Evolutionary conservation across 2,113 vertebrate genomes (phyloP).

Genomic region (Esox niger): DNA sequence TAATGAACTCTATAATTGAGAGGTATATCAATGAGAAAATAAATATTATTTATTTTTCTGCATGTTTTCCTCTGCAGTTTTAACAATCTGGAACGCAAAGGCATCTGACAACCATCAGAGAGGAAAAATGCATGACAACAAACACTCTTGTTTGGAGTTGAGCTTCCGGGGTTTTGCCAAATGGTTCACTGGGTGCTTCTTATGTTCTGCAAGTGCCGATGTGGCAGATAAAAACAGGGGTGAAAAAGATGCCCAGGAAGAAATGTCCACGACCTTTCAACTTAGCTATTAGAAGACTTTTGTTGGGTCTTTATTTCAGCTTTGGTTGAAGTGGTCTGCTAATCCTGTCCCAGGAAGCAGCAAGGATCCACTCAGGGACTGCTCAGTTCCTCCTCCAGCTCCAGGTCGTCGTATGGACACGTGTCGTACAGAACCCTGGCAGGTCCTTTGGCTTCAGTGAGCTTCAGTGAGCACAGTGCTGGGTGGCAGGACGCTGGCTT

Average conservation of each 20-base stretch:
- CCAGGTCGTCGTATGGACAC: slow-evolving; percentile 44
- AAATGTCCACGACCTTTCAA: too few species aligned
- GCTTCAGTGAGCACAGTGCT: slow-evolving; percentile 7
- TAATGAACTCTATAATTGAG: slow-evolving; percentile 40
- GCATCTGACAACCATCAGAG: slow-evolving; percentile 91
- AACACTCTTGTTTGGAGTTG: slow-evolving; percentile 84
- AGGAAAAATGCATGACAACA: slow-evolving; percentile 81
- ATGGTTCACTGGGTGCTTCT: slow-evolving; percentile 79
- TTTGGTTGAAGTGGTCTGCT: background rate
- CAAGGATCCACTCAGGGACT: background rate
- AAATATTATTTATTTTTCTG: slow-evolving; percentile 53
- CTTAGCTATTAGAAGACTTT: too few species aligned
- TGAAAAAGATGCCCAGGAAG: background rate
- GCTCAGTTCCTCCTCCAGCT: background rate
- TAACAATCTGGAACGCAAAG: slow-evolving; percentile 76
- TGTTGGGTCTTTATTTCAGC: background rate
- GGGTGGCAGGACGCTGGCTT: slow-evolving; percentile 45
- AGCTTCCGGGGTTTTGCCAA: slow-evolving; percentile 86
- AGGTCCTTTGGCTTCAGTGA: slow-evolving; percentile 40
- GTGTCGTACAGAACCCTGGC: too few species aligned
- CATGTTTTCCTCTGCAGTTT: slow-evolving; percentile 44
- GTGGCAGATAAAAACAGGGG: slow-evolving; percentile 13
- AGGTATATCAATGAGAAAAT: slow-evolving; percentile 35
- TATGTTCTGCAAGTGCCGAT: slow-evolving; percentile 83
- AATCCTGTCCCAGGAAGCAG: background rate